A percentile compares a stretch with the other conserved stretches of the same genome.
Conservation (phyloP, 2,113 vertebrate species). For the Gambusia affinis region DNA sequence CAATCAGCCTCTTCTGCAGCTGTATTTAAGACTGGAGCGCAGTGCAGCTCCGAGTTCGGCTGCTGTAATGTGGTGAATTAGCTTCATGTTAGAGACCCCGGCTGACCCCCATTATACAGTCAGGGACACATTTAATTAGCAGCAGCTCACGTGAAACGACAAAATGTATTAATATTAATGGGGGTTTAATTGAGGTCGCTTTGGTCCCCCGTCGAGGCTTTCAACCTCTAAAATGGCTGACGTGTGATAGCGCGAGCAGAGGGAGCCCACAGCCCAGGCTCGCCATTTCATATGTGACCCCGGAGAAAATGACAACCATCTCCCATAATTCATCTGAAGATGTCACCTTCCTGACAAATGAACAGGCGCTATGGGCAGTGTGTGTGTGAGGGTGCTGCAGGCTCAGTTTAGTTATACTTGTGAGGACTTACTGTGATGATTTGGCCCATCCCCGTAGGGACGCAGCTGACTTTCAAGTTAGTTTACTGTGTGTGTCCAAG, state of each 20-base stretch:
- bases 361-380: slow-evolving; percentile 56
- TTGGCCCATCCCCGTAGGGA: slow-evolving; percentile 7
- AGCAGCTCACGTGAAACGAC: slow-evolving; percentile 76
- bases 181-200: slow-evolving; percentile 79
- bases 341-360: slow-evolving; percentile 74
- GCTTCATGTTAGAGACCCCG: slow-evolving; percentile 62
- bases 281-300: slow-evolving; percentile 69
- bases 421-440: not conserved
- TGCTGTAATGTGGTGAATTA: slow-evolving; percentile 66
- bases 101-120: slow-evolving; percentile 75
- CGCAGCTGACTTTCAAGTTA: slow-evolving; percentile 16
- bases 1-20: not conserved
- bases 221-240: slow-evolving; percentile 79
- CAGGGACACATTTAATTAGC: slow-evolving; percentile 78
- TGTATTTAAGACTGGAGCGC: slow-evolving; percentile 45
- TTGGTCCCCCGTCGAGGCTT: slow-evolving; percentile 70
- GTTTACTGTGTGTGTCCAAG: not conserved
- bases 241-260: slow-evolving; percentile 60
- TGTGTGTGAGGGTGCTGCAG: slow-evolving; percentile 17
- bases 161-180: slow-evolving; percentile 80
- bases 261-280: slow-evolving; percentile 41
- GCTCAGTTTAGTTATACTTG: slow-evolving; percentile 22
- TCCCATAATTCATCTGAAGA: slow-evolving; percentile 77
- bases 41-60: slow-evolving; percentile 27
- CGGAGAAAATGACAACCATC: slow-evolving; percentile 70